phyloP scores from a whole-genome alignment of 2,888 invertebrate species.

The Mongoloraphidia duomilia region DNA sequence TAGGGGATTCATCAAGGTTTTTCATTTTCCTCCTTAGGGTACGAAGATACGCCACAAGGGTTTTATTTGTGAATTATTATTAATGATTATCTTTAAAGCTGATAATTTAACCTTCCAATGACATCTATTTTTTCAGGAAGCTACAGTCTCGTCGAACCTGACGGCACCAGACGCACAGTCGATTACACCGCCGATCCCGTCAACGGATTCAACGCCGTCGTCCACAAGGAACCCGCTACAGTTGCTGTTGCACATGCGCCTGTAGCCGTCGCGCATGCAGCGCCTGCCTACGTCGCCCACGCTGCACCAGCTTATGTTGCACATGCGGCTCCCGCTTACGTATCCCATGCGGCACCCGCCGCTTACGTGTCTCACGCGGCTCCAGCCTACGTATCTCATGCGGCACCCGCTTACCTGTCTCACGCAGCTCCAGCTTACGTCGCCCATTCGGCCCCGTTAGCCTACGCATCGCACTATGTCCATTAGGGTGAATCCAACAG shows the following conservation, averaged over 20 bases:
- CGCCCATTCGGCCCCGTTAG: conserved; percentile 18
- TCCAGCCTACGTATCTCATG: neutral
- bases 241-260: conserved; percentile 11
- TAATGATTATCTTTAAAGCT: no score
- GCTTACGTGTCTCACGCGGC: conserved; percentile 21
- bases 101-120: no score
- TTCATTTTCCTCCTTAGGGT: no score
- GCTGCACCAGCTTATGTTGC: conserved; percentile 10
- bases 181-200: no score
- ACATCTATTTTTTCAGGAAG: no score
- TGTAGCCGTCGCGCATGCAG: conserved; percentile 9
- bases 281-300: conserved; percentile 19
- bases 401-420: neutral
- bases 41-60: no score
- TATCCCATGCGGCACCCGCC: conserved; percentile 8
- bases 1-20: no score
- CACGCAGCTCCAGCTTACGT: conserved; percentile 15
- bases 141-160: no score
- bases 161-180: no score
- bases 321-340: neutral
- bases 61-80: no score
- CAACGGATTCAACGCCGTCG: no score
- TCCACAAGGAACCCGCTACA: neutral
- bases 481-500: no score
- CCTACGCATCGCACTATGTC: neutral